Conservation (phyloP, 92 coral and sea anemone genomes). For the Bergia puertoricense region DNA sequence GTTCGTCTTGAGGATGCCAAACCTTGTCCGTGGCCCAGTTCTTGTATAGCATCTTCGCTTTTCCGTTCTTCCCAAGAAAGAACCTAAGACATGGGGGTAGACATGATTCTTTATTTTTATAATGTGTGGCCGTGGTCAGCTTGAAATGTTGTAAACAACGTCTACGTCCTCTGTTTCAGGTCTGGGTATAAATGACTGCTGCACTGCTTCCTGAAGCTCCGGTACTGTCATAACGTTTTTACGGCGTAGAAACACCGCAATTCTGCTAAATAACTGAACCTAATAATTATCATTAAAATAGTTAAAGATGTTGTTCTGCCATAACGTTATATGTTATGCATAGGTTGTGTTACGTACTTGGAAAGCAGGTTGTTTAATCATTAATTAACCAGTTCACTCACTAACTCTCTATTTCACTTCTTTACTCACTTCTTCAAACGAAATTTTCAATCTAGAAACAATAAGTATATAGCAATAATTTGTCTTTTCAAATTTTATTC, state of each 20-base stretch:
- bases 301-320: too few relatives aligned
- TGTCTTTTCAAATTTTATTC: too few relatives aligned
- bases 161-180: slow-evolving; percentile 1
- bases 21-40: slow-evolving; percentile 54
- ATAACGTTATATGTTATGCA: too few relatives aligned
- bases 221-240: slow-evolving; percentile 43
- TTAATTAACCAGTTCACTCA: too few relatives aligned
- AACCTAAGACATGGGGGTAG: slow-evolving; percentile 6
- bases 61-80: slow-evolving; percentile 29
- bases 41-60: slow-evolving; percentile 43
- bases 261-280: slow-evolving; percentile 51
- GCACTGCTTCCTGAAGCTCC: neutral
- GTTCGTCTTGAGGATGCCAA: slow-evolving; percentile 36
- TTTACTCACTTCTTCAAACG: too few relatives aligned
- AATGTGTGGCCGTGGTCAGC: slow-evolving; percentile 44
- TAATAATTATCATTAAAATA: slow-evolving; percentile 9
- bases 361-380: too few relatives aligned
- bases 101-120: slow-evolving; percentile 36
- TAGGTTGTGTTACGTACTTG: too few relatives aligned
- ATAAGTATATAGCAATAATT: too few relatives aligned
- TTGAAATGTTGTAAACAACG: slow-evolving; percentile 31
- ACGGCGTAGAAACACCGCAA: slow-evolving; percentile 16
- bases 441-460: too few relatives aligned
- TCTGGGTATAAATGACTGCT: slow-evolving; percentile 21
- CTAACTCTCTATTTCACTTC: too few relatives aligned